phyloP scores from a whole-genome alignment of 2,113 vertebrate genomes.

The Gobius niger region DNA sequence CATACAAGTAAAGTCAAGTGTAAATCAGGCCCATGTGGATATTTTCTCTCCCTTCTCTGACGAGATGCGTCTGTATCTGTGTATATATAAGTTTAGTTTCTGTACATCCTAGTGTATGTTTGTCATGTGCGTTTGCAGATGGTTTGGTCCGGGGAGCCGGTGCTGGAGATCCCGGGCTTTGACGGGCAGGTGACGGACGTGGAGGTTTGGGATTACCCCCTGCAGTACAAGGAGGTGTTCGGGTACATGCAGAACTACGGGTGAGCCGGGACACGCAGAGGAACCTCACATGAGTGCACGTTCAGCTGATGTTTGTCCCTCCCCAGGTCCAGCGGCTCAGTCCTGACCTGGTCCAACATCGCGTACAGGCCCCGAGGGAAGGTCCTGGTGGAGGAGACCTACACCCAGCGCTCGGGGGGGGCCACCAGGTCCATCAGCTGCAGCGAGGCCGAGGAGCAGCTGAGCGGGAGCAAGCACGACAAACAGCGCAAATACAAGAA shows the following conservation, averaged over 20 bases:
- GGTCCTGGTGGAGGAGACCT: constrained; percentile 24
- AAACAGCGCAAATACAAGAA: background rate
- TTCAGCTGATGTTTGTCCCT: background rate
- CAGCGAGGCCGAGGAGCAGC: background rate
- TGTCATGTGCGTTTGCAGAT: constrained; percentile 33
- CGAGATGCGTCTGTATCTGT: too few species aligned
- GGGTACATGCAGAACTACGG: constrained; percentile 44
- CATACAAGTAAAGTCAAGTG: too few species aligned
- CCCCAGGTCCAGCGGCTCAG: constrained; percentile 4
- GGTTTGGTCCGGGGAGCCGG: constrained; percentile 38
- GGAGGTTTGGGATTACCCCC: constrained; percentile 66
- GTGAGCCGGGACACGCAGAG: constrained; percentile 16
- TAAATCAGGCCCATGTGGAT: too few species aligned
- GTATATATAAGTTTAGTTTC: too few species aligned
- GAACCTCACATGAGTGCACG: too few species aligned
- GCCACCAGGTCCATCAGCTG: background rate
- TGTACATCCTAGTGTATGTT: too few species aligned
- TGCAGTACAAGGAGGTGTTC: constrained; percentile 32
- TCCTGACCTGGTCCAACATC: constrained; percentile 46
- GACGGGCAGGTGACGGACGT: constrained; percentile 63
- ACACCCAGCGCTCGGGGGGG: background rate
- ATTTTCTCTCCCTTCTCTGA: too few species aligned
- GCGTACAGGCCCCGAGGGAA: constrained; percentile 9
- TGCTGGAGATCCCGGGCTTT: constrained; percentile 38
- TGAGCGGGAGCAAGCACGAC: background rate